These are phyloP conservation scores for Amblyjoppa fuscipennis DNA, from an alignment of 2,888 invertebrate species.

Conservation along the genomic window DNA sequence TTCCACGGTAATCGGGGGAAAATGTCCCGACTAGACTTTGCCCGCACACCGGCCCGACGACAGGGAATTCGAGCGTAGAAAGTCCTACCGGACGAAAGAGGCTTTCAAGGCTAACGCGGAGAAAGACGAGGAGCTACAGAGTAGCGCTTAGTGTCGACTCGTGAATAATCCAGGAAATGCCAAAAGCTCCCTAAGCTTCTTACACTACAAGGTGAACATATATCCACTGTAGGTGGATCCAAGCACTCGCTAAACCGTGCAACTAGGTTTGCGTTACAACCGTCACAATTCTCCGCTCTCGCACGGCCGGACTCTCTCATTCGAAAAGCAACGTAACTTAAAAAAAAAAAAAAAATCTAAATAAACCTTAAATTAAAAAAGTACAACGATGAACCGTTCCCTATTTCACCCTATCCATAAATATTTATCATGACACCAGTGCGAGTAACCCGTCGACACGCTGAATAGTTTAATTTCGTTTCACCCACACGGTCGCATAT, in stretches of 20 bases:
- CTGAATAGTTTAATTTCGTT: constrained; percentile 10
- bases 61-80: constrained; percentile 38
- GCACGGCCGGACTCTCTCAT: neutral
- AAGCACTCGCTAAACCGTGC: constrained; percentile 12
- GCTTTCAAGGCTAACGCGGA: constrained; percentile 25
- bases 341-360: neutral
- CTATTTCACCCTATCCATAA: neutral
- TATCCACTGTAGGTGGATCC: constrained; percentile 12
- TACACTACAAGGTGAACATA: constrained; percentile 58
- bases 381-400: neutral
- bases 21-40: constrained; percentile 47
- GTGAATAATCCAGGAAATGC: constrained; percentile 71
- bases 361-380: neutral
- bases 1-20: constrained; percentile 57
- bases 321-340: neutral
- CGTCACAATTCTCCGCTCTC: neutral
- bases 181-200: constrained; percentile 68
- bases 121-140: constrained; percentile 17
- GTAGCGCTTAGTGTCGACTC: constrained; percentile 26
- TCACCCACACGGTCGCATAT: neutral
- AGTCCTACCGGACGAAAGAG: constrained; percentile 2
- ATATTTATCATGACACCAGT: constrained; percentile 7
- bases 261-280: constrained; percentile 39
- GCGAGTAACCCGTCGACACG: neutral
- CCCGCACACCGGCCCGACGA: constrained; percentile 50